Percentiles rank a stretch among this genome's conserved stretches.
Conservation (phyloP, 1,140 invertebrate genomes). For the Nomia melanderi region DNA sequence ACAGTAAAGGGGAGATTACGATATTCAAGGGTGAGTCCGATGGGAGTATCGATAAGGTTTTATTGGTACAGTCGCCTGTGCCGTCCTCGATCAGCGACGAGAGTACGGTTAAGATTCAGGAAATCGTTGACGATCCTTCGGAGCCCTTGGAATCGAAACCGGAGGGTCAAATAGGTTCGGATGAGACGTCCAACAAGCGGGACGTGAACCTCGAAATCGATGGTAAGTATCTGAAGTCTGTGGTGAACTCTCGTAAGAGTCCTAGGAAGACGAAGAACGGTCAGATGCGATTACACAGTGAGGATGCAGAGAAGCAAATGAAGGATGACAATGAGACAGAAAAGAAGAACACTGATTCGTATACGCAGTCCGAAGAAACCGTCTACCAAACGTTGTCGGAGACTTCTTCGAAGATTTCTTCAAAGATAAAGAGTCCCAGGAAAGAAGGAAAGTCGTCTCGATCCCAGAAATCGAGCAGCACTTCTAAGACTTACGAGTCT, state of each 20-base stretch:
- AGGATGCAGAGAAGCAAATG: conserved; percentile 6
- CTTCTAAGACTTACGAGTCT: conserved; percentile 29
- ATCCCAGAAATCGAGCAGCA: background rate
- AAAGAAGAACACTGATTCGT: conserved; percentile 14
- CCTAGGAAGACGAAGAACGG: conserved; percentile 63
- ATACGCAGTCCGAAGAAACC: conserved; percentile 32
- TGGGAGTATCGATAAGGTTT: conserved; percentile 27
- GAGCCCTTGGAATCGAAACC: background rate
- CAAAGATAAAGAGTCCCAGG: conserved; percentile 32
- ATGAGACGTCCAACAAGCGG: conserved; percentile 27
- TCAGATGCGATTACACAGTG: conserved; percentile 21
- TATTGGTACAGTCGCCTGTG: conserved; percentile 28
- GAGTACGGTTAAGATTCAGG: conserved; percentile 39
- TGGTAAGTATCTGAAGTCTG: conserved; percentile 76
- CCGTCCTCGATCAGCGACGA: conserved; percentile 33
- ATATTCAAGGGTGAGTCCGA: conserved; percentile 40
- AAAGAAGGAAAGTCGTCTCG: conserved; percentile 24
- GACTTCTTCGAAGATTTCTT: conserved; percentile 19
- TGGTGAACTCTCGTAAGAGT: conserved; percentile 76
- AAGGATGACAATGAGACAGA: background rate
- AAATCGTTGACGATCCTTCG: conserved; percentile 26
- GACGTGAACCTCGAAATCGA: conserved; percentile 72
- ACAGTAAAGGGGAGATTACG: conserved; percentile 27
- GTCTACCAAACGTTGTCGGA: conserved; percentile 38
- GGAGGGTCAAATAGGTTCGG: background rate